phyloP scores from a whole-genome alignment of 2,888 invertebrate genomes.

The Drosophila gaucha region DNA sequence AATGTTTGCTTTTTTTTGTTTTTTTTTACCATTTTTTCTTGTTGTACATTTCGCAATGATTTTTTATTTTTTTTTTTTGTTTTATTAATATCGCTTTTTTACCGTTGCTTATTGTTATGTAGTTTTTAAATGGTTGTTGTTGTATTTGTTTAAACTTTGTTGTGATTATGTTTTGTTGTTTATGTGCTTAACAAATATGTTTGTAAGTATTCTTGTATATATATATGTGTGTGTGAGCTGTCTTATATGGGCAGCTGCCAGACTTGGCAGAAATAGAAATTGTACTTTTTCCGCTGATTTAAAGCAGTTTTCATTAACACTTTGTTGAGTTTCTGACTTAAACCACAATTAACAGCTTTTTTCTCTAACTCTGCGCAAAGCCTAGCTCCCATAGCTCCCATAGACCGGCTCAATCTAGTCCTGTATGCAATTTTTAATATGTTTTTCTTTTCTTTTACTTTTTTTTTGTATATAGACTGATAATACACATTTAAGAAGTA shows the following conservation, averaged over 20 bases:
- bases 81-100: constrained; percentile 65
- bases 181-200: constrained; percentile 48
- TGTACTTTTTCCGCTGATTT: too few relatives aligned
- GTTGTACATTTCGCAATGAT: constrained; percentile 74
- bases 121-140: constrained; percentile 45
- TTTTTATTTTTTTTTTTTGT: too few relatives aligned
- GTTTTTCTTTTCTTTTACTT: constrained; percentile 20
- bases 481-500: constrained; percentile 75
- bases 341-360: not conserved
- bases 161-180: constrained; percentile 50
- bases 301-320: constrained; percentile 17
- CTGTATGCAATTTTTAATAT: constrained; percentile 34
- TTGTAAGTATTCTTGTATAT: constrained; percentile 31
- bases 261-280: too few relatives aligned
- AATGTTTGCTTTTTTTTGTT: constrained; percentile 72
- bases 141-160: constrained; percentile 52
- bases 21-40: constrained; percentile 54
- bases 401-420: constrained; percentile 33
- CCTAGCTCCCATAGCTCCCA: constrained; percentile 9
- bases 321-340: not conserved
- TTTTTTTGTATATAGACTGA: constrained; percentile 53
- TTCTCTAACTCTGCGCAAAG: not conserved
- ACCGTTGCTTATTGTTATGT: constrained; percentile 65
- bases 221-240: constrained; percentile 8
- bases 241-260: constrained; percentile 10